Evolutionary conservation across 1,140 invertebrate genomes (phyloP).

Genomic region (Carcinoscorpius rotundicauda): DNA sequence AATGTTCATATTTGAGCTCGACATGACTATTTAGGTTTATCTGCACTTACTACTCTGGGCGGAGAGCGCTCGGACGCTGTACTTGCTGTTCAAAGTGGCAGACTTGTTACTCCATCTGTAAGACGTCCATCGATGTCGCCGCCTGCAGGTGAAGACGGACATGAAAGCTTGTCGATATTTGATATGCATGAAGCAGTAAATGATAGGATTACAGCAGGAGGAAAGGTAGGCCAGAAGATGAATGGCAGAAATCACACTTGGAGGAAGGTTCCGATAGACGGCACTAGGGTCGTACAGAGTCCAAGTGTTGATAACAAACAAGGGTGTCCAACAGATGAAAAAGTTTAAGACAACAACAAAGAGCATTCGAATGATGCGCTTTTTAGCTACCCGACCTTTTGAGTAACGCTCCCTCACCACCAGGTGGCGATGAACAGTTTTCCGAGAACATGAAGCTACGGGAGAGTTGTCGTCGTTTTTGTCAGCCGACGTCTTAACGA

Average conservation of each 20-base stretch:
- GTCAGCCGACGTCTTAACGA: too few species aligned
- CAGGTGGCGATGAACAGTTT: too few species aligned
- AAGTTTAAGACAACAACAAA: conserved; percentile 42
- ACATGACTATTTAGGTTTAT: too few species aligned
- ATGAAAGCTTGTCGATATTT: conserved; percentile 32
- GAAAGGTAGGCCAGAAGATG: conserved; percentile 39
- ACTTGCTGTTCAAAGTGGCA: conserved; percentile 15
- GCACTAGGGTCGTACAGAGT: conserved; percentile 30
- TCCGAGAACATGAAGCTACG: too few species aligned
- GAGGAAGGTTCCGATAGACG: conserved; percentile 21
- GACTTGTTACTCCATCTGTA: conserved; percentile 8
- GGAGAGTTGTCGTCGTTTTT: too few species aligned
- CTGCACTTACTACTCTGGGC: background rate
- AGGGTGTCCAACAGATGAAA: conserved; percentile 43
- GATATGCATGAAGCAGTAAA: conserved; percentile 43
- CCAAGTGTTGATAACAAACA: conserved; percentile 38
- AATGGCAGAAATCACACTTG: conserved; percentile 31
- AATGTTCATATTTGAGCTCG: too few species aligned
- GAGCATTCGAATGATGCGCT: conserved; percentile 39
- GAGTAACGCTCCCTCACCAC: too few species aligned
- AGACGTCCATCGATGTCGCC: conserved; percentile 6
- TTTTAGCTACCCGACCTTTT: conserved; percentile 30
- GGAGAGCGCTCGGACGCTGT: conserved; percentile 9
- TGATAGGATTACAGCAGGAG: conserved; percentile 42
- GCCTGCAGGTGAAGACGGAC: conserved; percentile 10